Conservation (phyloP, 2,113 vertebrate species). For the Megaceryle maxima region DNA sequence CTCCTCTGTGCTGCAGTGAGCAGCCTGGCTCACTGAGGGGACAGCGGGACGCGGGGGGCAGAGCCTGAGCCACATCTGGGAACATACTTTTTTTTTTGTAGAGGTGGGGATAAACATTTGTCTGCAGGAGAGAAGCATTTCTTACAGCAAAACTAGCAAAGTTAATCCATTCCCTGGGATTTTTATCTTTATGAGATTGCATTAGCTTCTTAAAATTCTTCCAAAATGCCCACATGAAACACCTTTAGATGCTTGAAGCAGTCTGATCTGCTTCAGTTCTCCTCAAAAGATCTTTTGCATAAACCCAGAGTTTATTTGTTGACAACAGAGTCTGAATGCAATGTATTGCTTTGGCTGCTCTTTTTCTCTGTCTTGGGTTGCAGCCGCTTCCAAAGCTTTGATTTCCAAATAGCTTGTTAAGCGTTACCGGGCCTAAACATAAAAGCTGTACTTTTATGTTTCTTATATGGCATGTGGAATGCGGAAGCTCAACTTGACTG, state of each 20-base stretch:
- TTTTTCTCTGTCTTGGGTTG: neutral
- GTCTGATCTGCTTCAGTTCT: neutral
- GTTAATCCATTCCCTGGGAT: neutral
- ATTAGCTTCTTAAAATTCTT: neutral
- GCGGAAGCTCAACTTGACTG: neutral
- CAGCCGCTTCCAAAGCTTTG: neutral
- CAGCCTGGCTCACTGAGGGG: rapidly evolving
- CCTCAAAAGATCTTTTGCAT: neutral
- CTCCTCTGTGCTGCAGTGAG: neutral
- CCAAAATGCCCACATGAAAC: neutral
- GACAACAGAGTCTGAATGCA: neutral
- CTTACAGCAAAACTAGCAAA: neutral
- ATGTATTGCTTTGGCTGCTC: neutral
- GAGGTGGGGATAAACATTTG: neutral
- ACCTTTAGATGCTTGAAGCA: neutral
- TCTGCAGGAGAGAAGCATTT: neutral
- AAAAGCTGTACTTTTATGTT: neutral
- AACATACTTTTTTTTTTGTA: neutral
- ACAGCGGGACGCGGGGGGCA: too few species aligned
- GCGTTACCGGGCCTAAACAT: neutral
- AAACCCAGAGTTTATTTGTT: neutral
- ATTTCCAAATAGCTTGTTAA: neutral
- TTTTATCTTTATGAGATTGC: neutral
- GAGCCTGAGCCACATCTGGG: neutral
- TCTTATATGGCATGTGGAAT: neutral